Evolutionary conservation across 1,140 invertebrate species (phyloP).

Genomic region (Nylanderia fulva): DNA sequence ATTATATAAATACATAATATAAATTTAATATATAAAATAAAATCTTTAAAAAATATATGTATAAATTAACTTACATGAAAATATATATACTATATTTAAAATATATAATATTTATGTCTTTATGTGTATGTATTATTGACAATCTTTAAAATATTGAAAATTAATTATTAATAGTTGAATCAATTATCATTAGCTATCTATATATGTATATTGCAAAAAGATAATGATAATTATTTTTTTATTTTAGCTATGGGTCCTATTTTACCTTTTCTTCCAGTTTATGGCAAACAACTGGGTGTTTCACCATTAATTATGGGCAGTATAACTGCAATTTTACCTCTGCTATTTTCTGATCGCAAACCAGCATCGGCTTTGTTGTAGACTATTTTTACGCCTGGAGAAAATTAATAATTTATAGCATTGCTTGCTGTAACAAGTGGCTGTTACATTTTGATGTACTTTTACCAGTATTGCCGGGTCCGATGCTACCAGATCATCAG

Average conservation of each 20-base stretch:
- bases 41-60: too few species aligned
- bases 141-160: background rate
- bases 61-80: background rate
- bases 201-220: too few species aligned
- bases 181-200: conserved; percentile 21
- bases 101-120: background rate
- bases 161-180: conserved; percentile 46
- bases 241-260: conserved; percentile 91
- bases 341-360: conserved; percentile 91
- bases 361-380: conserved; percentile 90
- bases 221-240: conserved; percentile 35
- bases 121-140: background rate
- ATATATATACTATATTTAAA: background rate
- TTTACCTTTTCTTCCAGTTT: conserved; percentile 90
- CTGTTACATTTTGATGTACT: conserved; percentile 88
- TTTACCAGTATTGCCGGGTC: conserved; percentile 86
- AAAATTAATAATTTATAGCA: conserved; percentile 90
- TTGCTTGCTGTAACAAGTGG: conserved; percentile 88
- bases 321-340: conserved; percentile 89
- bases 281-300: conserved; percentile 91
- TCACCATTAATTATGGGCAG: conserved; percentile 90
- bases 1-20: too few species aligned
- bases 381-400: conserved; percentile 89
- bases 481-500: conserved; percentile 69
- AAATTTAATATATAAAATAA: too few species aligned